Base-by-base conservation (phyloP, 2,888 invertebrate genomes). In the Brenthis ino region DNA sequence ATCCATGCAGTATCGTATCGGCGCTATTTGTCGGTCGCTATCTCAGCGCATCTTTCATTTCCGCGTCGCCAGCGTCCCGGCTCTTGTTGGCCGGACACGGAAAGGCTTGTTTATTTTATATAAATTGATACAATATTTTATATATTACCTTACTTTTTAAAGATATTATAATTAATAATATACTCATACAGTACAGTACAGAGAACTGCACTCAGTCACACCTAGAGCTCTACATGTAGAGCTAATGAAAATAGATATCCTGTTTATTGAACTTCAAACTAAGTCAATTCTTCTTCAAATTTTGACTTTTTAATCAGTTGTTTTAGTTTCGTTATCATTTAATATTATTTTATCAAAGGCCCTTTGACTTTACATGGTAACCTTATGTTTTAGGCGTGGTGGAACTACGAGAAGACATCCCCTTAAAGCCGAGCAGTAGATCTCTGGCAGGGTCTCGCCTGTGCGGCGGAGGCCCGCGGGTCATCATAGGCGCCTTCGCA, bases 401-500 rank as follows among this genome's bases (percentile, higher is more conserved):
- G 75, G 94, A 94, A 80, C 82, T 93, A 12, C 88, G 94, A 37
- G 95, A 95, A 82, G 94, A 95, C 78, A 89, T 93, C 69, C 94
- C 94, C 16, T 84, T 95, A 75, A 93, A 93, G 82, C 79, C 84
- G 28, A 80, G 54, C 37, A 20, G 86, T 43, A 80, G 79, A 64
- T 80, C 79, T 48, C 79, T 79, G 64, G 80, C 80, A 47, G 73
- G 73, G 33, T 71, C 65, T 14, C 48, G 69, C 6, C 66, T 72
- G 48, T 76, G 83, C 69, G 84, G 82, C 47, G 83, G 88, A 14
- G 96, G 96, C 12, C 94, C 96, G 66, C 94, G 94, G 76, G 93
- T 95, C 71, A 95, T 97, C 74, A 91, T 95, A 63, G 89, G 92
- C 33, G 95, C 95, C 71, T 96, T 96, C 84, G 93, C 94, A 55